Evolutionary conservation across 2,888 invertebrate species (phyloP).

Genomic region (Acanthococcus lagerstroemiae): DNA sequence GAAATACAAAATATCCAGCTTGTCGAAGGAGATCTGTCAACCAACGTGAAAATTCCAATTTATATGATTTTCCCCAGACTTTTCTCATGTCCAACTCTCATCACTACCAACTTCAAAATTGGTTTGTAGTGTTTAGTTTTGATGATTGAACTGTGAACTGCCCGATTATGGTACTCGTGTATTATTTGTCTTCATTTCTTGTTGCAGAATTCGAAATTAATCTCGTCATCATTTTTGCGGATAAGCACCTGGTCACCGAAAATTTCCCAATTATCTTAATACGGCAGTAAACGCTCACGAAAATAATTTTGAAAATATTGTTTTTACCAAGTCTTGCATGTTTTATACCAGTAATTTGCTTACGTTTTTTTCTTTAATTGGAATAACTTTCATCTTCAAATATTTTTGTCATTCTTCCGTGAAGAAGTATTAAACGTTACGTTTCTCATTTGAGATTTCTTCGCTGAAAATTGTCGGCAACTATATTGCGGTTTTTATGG

Average conservation of each 20-base stretch:
- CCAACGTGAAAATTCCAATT: slow-evolving; percentile 74
- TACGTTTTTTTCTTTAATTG: no score
- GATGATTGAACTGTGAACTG: not conserved
- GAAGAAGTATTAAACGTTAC: no score
- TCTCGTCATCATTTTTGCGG: slow-evolving; percentile 81
- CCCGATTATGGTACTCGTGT: not conserved
- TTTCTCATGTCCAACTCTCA: slow-evolving; percentile 87
- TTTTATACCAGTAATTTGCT: no score
- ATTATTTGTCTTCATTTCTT: slow-evolving; percentile 5
- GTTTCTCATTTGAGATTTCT: no score
- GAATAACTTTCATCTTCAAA: no score
- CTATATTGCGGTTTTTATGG: no score
- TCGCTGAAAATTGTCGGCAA: no score
- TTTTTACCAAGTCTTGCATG: no score
- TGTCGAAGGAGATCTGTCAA: slow-evolving; percentile 80
- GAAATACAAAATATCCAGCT: slow-evolving; percentile 98
- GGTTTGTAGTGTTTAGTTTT: slow-evolving; percentile 50
- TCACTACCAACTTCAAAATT: slow-evolving; percentile 87
- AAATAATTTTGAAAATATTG: no score
- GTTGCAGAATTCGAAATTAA: slow-evolving; percentile 89
- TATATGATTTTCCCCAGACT: slow-evolving; percentile 91
- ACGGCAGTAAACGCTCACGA: not conserved
- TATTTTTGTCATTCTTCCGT: no score
- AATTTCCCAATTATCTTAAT: slow-evolving; percentile 67
- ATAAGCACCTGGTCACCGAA: slow-evolving; percentile 87